Evolutionary conservation across 2,113 vertebrate genomes (phyloP), one percentile per base, ranked within the genome.

Genomic region (Porphyrio hochstetteri): DNA sequence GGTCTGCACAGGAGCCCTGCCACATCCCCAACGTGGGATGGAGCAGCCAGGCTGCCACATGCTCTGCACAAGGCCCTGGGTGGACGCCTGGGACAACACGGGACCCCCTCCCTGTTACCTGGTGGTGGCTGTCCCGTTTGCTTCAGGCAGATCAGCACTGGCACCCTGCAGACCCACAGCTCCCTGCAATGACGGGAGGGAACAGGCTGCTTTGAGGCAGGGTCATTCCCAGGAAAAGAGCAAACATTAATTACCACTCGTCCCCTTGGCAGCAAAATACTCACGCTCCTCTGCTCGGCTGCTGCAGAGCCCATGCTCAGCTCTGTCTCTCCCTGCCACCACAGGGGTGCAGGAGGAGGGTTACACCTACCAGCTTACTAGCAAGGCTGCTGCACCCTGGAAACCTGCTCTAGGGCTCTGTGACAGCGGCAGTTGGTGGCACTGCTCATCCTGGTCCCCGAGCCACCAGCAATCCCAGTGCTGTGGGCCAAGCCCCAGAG

Each of bases 11-110:
- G 50, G 44, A 90, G 5, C 25, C 56, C 61, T 70, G 42, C n/a
- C 68, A 44, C 0, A 0, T 78, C 48, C 57, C 36, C 33, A 14
- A 5, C 1, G 13, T 8, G 8, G 19, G 18, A 16, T 0, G 0
- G 23, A 6, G 36, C 29, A 31, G 64, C 53, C 4, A 11, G 46
- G 38, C 27, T 25, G 33, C 33, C 69, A 11, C 19, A 15, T 1
- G 2, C 19, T 16, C 55, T 25, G 21, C 38, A 21, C 42, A n/a
- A 35, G 36, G n/a, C 5, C 13, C 13, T 2, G 10, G 14, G 10
- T 0, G 1, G 38, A 10, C 4, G 18, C 9, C 25, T 50, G 21
- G 36, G 13, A 70, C 60, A 70, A 27, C 11, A 15, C 0, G 0
- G 25, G 35, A 11, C 3, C 9, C 11, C 17, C 9, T 71, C 52